A percentile compares a stretch with the other conserved stretches of the same genome.
These are phyloP conservation scores for Eremobia ochroleuca DNA, from an alignment of 2,888 invertebrate genomes.

Conservation along the genomic window DNA sequence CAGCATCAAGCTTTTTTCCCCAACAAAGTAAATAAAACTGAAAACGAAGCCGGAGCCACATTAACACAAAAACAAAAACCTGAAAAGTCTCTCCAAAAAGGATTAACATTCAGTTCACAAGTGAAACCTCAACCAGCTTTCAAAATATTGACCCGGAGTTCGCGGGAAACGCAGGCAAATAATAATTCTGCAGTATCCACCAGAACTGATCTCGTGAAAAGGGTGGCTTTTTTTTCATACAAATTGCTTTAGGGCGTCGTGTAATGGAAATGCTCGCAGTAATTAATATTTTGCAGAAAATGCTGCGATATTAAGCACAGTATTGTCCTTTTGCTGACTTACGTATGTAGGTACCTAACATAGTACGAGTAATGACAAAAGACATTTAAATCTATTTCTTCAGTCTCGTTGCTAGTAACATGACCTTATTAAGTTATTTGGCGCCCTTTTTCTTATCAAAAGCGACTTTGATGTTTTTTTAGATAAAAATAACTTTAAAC, in stretches of 20 bases:
- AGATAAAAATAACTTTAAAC: background rate
- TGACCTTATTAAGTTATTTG: background rate
- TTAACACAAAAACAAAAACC: constrained; percentile 49
- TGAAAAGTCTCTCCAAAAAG: constrained; percentile 55
- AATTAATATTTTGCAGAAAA: constrained; percentile 48
- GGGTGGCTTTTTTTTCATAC: constrained; percentile 59
- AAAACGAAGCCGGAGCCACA: constrained; percentile 40
- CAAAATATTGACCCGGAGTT: constrained; percentile 64
- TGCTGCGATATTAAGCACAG: constrained; percentile 2
- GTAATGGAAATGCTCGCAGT: constrained; percentile 33
- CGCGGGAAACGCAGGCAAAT: constrained; percentile 53
- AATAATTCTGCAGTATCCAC: constrained; percentile 46
- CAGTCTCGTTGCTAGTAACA: background rate
- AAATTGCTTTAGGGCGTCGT: constrained; percentile 60
- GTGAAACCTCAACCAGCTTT: constrained; percentile 57
- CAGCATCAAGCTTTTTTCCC: constrained; percentile 25
- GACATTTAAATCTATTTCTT: background rate
- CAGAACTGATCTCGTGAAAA: constrained; percentile 56
- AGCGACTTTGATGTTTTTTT: background rate
- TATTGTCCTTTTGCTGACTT: background rate
- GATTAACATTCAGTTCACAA: constrained; percentile 57
- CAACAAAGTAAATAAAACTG: constrained; percentile 47
- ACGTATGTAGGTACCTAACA: background rate
- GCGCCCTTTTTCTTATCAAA: background rate
- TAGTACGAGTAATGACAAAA: background rate